Conservation (phyloP, 2,797 vertebrate species). For the Falco concolor region DNA sequence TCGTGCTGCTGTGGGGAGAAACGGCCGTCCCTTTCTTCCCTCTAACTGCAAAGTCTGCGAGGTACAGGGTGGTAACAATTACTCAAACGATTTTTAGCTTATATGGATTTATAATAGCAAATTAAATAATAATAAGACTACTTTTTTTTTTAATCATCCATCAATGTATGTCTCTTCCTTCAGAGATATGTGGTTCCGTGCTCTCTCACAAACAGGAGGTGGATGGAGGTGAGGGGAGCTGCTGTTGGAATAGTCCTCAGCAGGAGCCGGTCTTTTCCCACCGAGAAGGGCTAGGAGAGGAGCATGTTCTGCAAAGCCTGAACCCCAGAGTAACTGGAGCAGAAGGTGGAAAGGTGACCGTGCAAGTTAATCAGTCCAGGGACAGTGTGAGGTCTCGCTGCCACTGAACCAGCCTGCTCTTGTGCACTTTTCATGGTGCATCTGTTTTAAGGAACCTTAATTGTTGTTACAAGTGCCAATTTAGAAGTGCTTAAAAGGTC, state of each 20-base stretch:
- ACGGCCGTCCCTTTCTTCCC: accelerated
- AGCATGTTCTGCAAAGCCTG: background rate
- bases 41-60: background rate
- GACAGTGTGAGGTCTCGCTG: accelerated
- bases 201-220: background rate
- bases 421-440: background rate
- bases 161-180: background rate
- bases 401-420: background rate
- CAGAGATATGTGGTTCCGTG: background rate
- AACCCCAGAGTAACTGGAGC: background rate
- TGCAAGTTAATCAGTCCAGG: background rate
- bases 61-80: background rate
- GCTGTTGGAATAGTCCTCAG: background rate
- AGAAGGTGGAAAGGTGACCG: background rate
- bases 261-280: background rate
- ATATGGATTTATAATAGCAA: background rate
- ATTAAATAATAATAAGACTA: background rate
- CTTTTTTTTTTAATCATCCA: background rate
- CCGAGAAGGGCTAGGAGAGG: background rate
- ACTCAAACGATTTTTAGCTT: background rate
- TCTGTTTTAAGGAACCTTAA: background rate
- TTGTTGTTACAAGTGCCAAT: background rate
- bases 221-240: background rate
- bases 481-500: background rate
- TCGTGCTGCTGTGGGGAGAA: too few relatives aligned